Evolutionary conservation across 2,113 vertebrate species (phyloP).

Genomic region (Anarhynchus alexandrinus): DNA sequence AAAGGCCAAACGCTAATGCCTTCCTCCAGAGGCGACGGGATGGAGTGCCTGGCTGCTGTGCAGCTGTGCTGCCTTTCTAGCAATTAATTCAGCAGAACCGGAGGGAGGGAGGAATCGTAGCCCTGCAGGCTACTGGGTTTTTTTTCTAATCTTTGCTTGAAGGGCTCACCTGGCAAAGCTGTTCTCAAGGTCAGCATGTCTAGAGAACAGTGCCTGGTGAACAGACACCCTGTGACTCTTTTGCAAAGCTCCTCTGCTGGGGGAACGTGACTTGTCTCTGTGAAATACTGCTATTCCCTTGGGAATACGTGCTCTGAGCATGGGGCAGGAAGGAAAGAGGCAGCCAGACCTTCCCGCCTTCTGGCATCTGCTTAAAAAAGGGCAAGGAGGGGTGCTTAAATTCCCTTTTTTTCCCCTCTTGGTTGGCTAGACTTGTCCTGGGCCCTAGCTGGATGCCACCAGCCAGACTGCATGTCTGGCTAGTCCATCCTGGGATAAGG

Average conservation of each 20-base stretch:
- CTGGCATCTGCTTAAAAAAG: neutral
- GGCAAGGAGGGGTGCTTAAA: neutral
- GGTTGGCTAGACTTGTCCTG: neutral
- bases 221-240: neutral
- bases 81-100: neutral
- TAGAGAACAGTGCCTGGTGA: neutral
- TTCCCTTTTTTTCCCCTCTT: neutral
- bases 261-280: neutral
- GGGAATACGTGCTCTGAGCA: neutral
- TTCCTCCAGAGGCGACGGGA: neutral
- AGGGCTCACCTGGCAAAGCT: slow-evolving; percentile 23
- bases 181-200: neutral
- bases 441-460: neutral
- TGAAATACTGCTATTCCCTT: neutral
- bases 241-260: neutral
- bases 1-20: neutral
- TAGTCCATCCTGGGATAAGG: neutral
- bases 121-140: neutral
- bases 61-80: neutral
- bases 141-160: neutral
- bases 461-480: neutral
- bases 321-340: neutral
- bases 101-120: neutral
- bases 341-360: neutral
- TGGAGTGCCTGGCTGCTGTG: neutral